phyloP scores from a whole-genome alignment of 2,113 vertebrate species.

The Cavia aperea region DNA sequence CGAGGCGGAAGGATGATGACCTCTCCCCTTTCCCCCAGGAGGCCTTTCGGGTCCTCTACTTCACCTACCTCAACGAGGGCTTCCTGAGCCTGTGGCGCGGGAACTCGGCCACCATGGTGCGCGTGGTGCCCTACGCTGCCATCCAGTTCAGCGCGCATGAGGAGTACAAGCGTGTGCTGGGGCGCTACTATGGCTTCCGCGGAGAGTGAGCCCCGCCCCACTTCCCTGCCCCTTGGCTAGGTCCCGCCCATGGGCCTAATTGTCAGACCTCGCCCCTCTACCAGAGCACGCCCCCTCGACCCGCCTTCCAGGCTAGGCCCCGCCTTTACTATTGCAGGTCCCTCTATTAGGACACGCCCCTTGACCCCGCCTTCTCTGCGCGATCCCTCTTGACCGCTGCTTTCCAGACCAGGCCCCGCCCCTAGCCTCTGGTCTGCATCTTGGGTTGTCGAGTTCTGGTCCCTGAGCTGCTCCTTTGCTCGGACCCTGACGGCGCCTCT shows the following conservation, averaged over 20 bases:
- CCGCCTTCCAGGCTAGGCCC: too few species aligned
- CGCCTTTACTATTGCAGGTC: too few species aligned
- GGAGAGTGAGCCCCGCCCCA: slow-evolving; percentile 81
- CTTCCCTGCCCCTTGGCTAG: too few species aligned
- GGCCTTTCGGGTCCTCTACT: slow-evolving; percentile 92
- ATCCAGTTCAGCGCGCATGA: slow-evolving; percentile 98
- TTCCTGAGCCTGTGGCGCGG: slow-evolving; percentile 95
- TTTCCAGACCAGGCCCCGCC: not conserved
- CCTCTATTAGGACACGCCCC: too few species aligned
- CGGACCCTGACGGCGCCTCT: not conserved
- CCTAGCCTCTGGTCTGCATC: rapidly evolving
- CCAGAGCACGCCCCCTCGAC: too few species aligned
- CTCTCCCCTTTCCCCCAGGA: slow-evolving; percentile 76
- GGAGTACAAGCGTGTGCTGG: slow-evolving; percentile 91
- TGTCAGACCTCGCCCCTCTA: too few species aligned
- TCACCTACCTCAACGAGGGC: slow-evolving; percentile 91
- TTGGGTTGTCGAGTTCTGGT: not conserved
- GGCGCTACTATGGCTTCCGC: slow-evolving; percentile 88
- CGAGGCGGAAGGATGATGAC: not conserved
- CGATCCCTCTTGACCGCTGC: too few species aligned
- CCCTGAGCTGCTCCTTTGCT: not conserved
- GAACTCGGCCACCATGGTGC: slow-evolving; percentile 98
- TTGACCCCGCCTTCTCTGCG: too few species aligned
- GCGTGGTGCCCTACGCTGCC: slow-evolving; percentile 94
- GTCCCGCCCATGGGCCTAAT: too few species aligned